Conservation (phyloP, 2,888 invertebrate genomes). For the Diplolepis rosae region DNA sequence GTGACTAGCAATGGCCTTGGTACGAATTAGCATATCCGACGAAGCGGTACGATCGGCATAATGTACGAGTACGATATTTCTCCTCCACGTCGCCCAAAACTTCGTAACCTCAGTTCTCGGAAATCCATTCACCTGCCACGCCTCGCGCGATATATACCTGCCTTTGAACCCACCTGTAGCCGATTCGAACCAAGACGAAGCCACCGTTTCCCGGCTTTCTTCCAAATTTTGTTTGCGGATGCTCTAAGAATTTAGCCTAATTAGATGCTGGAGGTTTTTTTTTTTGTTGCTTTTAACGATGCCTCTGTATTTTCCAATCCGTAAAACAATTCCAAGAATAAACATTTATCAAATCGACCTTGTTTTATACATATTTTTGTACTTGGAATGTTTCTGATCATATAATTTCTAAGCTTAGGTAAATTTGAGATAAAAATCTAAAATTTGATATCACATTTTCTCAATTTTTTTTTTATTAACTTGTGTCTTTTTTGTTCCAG, state of each 20-base stretch:
- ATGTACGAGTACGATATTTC: background rate
- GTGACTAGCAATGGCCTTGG: slow-evolving; percentile 54
- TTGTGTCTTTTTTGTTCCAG: slow-evolving; percentile 8
- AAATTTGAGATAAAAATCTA: no score
- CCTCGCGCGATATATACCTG: slow-evolving; percentile 51
- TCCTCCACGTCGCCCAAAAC: slow-evolving; percentile 36
- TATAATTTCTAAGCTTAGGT: background rate
- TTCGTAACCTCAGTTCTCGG: slow-evolving; percentile 51
- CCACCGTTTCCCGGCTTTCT: slow-evolving; percentile 45
- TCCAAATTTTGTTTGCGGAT: slow-evolving; percentile 23
- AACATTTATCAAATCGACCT: slow-evolving; percentile 18
- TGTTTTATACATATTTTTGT: background rate
- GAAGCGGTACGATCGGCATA: slow-evolving; percentile 2
- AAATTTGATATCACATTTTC: no score
- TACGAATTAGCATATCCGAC: slow-evolving; percentile 55
- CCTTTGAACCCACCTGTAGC: slow-evolving; percentile 48
- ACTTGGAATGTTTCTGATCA: no score
- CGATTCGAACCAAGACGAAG: slow-evolving; percentile 52
- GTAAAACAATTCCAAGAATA: slow-evolving; percentile 7
- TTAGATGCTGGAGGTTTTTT: slow-evolving; percentile 13
- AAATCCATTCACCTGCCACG: slow-evolving; percentile 59
- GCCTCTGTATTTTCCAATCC: slow-evolving; percentile 5
- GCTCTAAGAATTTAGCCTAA: slow-evolving; percentile 26
- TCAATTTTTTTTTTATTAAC: background rate
- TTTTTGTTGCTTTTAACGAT: background rate